Evolutionary conservation across 2,888 invertebrate genomes (phyloP), one percentile per base, ranked within the genome.

Genomic region (Tridacna gigas): DNA sequence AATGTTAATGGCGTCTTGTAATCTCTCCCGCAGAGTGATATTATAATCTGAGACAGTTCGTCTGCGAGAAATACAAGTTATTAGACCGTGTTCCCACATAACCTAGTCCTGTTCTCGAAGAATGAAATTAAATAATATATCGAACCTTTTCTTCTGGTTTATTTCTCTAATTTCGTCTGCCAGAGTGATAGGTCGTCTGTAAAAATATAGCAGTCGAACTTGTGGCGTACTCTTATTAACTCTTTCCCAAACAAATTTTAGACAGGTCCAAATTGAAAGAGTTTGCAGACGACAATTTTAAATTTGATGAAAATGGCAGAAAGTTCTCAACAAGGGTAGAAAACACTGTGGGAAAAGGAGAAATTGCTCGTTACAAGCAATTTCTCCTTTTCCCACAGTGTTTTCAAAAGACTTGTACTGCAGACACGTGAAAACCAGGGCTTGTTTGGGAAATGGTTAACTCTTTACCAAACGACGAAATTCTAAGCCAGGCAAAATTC

Each of bases 91-190:
- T 45, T 69, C 45, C 45, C 69, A 47, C 69, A 28, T 69, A 69
- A 45, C 45, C 25, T 22, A 28, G 69, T 22, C 45, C 45, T 45
- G 45, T 28, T 69, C 69, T 25, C 25, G 45, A 69, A 69, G 69
- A 69, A 69, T 69, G 69, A 45, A 69, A 69, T 69, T 69, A 69
- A 69, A 69, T 69, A 69, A 69, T 69, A 69, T 69, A 69, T 69
- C 69, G 69, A 69, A 69, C 69, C 45, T 37, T 69, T 69, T n/a
- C 47, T 69, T 28, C 69, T 45, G 69, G 25, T 69, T 69, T 69
- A 69, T 69, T 69, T 69, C 69, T 69, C 69, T 28, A 69, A 69
- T 69, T 69, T 45, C 69, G 69, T 69, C 69, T 69, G 47, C 69
- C 28, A 5, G 45, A 45, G 45, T 69, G 69, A 69, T 47, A 69